Base-by-base conservation (phyloP, 2,113 vertebrate species). In the Conger conger region DNA sequence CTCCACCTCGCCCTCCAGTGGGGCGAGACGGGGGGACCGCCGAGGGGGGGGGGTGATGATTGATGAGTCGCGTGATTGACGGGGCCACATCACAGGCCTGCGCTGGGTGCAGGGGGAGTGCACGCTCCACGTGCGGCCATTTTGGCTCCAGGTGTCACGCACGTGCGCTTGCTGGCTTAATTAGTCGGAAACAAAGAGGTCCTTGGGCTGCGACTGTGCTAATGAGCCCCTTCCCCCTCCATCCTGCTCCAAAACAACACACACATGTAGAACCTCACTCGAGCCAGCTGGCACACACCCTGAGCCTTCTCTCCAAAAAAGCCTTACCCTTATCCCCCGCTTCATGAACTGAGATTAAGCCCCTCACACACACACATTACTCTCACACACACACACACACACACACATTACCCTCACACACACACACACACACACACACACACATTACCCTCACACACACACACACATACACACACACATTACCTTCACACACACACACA, bases 141-240 rank as follows among this genome's bases (percentile, higher is more conserved):
- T 87, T 79, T 89, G 86, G 50, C 86, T 88, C 91, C 95, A 95
- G 94, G 92, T 94, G 94, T 92, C 83, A 30, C 60, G 84, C 93
- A 94, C 89, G 91, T 94, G 94, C 92, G 91, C 45, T 83, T 40
- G 16, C 13, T 68, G 79, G 83, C 84, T 82, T 90, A 92, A 93
- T 92, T 91, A 94, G 87, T 86, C 88, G 87, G 88, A 92, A 92
- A 90, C 85, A 82, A 86, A 88, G 87, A 42, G 86, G 80, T 84
- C 85, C 86, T 83, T 20, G 84, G 88, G 91, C 90, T 86, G 88
- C 81, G 78, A 88, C 82, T 81, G 30, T 82, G 63, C 88, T 94
- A 93, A 94, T 92, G 92, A 94, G 90, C 1, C 15, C 54, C 54
- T 17, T 16, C 54, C 4, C 54, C 9, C 54, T 3, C 54, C 54